Evolutionary conservation across 2,113 vertebrate species (phyloP).

Genomic region (Engystomops pustulosus): DNA sequence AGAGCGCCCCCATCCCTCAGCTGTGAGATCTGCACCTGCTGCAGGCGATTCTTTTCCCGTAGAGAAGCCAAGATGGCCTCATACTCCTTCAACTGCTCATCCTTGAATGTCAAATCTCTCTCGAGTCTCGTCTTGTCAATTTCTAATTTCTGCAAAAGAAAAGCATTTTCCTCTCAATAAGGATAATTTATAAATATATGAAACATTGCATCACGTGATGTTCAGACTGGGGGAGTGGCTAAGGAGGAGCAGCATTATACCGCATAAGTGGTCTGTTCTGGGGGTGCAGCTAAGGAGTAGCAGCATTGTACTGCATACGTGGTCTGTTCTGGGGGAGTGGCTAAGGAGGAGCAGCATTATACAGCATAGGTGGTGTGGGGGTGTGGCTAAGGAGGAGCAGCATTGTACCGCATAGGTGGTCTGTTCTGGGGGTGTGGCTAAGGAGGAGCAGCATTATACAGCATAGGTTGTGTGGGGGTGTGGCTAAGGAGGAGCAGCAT

Average conservation of each 20-base stretch:
- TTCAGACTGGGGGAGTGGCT: neutral
- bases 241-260: neutral
- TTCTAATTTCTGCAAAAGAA: constrained; percentile 79
- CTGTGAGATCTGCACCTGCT: constrained; percentile 78
- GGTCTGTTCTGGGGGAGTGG: neutral
- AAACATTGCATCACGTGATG: neutral
- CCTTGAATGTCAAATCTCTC: constrained; percentile 88
- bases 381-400: no score
- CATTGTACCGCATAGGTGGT: no score
- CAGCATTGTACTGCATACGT: neutral
- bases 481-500: no score
- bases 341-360: no score
- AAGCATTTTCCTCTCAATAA: neutral
- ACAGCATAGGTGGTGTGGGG: no score
- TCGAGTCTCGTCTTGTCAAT: constrained; percentile 83
- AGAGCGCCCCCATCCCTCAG: no score
- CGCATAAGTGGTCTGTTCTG: neutral
- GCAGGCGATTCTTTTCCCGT: constrained; percentile 87
- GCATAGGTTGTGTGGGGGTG: no score
- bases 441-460: no score
- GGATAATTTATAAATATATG: no score
- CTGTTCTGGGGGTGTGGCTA: no score
- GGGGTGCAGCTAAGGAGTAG: neutral
- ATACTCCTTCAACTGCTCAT: constrained; percentile 86
- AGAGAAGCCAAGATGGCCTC: constrained; percentile 84